Conservation (phyloP, 2,888 invertebrate species). For the Piscicola geometra region DNA sequence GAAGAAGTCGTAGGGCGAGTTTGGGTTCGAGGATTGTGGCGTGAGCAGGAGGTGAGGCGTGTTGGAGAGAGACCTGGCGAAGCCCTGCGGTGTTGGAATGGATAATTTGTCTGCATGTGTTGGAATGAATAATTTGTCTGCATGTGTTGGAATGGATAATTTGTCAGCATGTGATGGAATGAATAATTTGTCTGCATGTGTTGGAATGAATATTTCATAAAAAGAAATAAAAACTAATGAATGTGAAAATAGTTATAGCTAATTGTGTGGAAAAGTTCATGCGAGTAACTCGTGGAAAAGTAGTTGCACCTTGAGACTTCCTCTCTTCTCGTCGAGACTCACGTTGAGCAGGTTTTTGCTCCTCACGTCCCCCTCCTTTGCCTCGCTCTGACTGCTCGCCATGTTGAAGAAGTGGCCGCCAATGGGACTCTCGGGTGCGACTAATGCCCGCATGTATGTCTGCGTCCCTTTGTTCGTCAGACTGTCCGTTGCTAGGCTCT, state of each 20-base stretch:
- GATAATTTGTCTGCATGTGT: too few species aligned
- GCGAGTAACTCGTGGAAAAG: too few species aligned
- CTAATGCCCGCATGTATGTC: conserved; percentile 18
- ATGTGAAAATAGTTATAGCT: not conserved
- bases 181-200: too few species aligned
- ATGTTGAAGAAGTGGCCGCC: conserved; percentile 19
- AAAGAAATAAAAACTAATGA: not conserved
- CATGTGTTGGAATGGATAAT: too few species aligned
- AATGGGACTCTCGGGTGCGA: conserved; percentile 14
- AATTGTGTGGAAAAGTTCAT: too few species aligned
- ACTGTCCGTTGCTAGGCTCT: conserved; percentile 7
- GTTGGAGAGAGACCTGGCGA: not conserved
- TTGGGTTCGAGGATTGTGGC: not conserved
- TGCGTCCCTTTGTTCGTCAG: conserved; percentile 23
- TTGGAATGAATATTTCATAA: too few species aligned
- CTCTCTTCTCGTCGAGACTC: not conserved
- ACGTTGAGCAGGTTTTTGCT: not conserved
- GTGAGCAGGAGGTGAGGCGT: not conserved
- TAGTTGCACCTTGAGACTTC: not conserved
- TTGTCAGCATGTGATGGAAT: too few species aligned
- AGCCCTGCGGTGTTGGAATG: not conserved
- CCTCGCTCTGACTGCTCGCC: not conserved
- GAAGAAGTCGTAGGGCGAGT: not conserved
- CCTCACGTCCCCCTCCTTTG: not conserved
- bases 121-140: too few species aligned